Percentiles rank a stretch among this genome's conserved stretches.
These are phyloP conservation scores for Plecturocebus donacophilus DNA, from an alignment of 2,113 vertebrate species.

Conservation along the genomic window DNA sequence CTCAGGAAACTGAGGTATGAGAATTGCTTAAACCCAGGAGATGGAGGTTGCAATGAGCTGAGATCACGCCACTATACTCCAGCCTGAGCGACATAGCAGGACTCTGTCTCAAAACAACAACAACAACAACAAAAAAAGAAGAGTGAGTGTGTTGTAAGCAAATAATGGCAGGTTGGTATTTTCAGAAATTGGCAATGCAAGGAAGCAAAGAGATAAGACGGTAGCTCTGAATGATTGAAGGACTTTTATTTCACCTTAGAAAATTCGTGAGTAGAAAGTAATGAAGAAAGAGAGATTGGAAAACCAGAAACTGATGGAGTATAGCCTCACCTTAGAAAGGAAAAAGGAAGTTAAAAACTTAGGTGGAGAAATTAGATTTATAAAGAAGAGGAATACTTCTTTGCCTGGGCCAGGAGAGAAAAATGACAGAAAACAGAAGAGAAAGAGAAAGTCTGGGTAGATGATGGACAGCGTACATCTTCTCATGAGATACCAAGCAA, in stretches of 20 bases:
- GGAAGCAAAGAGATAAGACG: conserved; percentile 22
- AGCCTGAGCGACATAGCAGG: too few relatives aligned
- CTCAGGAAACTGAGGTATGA: too few relatives aligned
- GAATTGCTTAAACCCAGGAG: too few relatives aligned
- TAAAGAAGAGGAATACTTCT: neutral
- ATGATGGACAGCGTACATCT: neutral
- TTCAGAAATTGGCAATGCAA: conserved; percentile 22
- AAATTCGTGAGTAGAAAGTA: conserved; percentile 36
- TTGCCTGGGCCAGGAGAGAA: neutral
- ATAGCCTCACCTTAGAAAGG: neutral
- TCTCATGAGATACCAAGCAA: neutral
- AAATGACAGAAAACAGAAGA: conserved; percentile 42
- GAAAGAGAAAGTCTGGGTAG: neutral
- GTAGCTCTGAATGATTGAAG: neutral
- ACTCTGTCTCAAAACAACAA: too few relatives aligned
- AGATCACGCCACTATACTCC: too few relatives aligned
- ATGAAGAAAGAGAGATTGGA: conserved; percentile 36
- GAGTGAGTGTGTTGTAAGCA: neutral
- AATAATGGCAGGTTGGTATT: conserved; percentile 10
- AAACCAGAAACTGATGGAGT: conserved; percentile 37
- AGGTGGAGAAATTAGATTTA: neutral
- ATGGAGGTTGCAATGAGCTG: too few relatives aligned
- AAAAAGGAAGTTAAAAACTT: conserved; percentile 15
- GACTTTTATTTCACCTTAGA: conserved; percentile 39
- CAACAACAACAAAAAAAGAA: neutral